These are phyloP conservation scores for Fissipunctia ypsillon DNA, from an alignment of 2,888 invertebrate species.

Conservation along the genomic window DNA sequence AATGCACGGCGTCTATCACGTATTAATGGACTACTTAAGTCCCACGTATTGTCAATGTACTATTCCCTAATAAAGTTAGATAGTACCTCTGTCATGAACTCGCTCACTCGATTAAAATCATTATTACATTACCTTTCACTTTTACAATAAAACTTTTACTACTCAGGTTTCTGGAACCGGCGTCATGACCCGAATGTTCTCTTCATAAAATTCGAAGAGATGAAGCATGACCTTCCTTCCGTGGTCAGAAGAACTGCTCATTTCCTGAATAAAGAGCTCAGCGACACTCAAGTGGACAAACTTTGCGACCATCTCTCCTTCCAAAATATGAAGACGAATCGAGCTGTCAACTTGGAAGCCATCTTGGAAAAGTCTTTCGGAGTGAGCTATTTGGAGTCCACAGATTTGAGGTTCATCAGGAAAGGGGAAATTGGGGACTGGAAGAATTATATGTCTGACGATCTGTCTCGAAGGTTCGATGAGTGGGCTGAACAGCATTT, in stretches of 20 bases:
- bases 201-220: constrained; percentile 95
- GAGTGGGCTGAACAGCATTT: constrained; percentile 92
- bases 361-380: constrained; percentile 90
- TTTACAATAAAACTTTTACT: background rate
- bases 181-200: constrained; percentile 93
- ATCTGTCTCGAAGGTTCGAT: constrained; percentile 93
- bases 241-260: constrained; percentile 93
- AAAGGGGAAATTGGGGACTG: constrained; percentile 95
- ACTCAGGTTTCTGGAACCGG: constrained; percentile 92
- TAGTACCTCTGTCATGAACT: background rate
- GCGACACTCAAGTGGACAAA: constrained; percentile 92
- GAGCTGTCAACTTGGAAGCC: constrained; percentile 93
- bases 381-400: constrained; percentile 85
- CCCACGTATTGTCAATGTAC: too few relatives aligned
- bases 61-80: too few relatives aligned
- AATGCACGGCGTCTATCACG: too few relatives aligned
- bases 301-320: constrained; percentile 95
- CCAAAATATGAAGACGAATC: constrained; percentile 95
- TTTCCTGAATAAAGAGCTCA: constrained; percentile 92
- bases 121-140: background rate
- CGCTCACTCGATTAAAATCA: background rate
- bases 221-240: constrained; percentile 93
- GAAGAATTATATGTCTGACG: constrained; percentile 94
- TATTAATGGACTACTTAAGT: too few relatives aligned
- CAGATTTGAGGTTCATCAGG: constrained; percentile 92